Evolutionary conservation across 2,888 invertebrate genomes (phyloP).

Genomic region (Venusia cambrica): DNA sequence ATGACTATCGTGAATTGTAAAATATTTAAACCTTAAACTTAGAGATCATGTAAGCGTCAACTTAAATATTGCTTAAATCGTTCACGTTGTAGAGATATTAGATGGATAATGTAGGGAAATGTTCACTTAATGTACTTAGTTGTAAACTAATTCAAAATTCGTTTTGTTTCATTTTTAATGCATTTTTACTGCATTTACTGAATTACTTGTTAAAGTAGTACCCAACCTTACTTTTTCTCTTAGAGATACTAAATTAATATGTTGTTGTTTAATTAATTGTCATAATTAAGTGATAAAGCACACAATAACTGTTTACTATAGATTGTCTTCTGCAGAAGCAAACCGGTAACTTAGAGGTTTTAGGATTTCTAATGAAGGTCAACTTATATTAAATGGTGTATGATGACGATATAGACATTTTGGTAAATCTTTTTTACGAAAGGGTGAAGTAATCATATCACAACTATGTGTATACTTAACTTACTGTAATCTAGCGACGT

Average conservation of each 20-base stretch:
- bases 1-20: slow-evolving; percentile 52
- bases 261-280: no score
- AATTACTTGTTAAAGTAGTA: no score
- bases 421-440: slow-evolving; percentile 28
- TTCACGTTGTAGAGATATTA: slow-evolving; percentile 76
- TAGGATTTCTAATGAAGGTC: no score
- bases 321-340: no score
- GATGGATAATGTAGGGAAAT: slow-evolving; percentile 53
- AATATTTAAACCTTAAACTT: slow-evolving; percentile 58
- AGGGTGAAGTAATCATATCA: slow-evolving; percentile 73
- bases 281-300: no score
- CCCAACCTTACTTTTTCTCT: no score
- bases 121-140: slow-evolving; percentile 27
- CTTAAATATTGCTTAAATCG: slow-evolving; percentile 63
- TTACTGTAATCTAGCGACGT: slow-evolving; percentile 52
- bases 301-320: no score
- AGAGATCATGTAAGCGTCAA: slow-evolving; percentile 65
- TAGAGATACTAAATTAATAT: no score
- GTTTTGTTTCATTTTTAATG: slow-evolving; percentile 23
- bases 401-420: slow-evolving; percentile 7
- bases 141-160: slow-evolving; percentile 28
- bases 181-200: slow-evolving; percentile 35
- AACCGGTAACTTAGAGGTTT: no score
- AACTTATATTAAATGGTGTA: no score
- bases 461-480: slow-evolving; percentile 68